These are phyloP conservation scores for Calameuta filiformis DNA, from an alignment of 2,888 invertebrate genomes.

Conservation along the genomic window DNA sequence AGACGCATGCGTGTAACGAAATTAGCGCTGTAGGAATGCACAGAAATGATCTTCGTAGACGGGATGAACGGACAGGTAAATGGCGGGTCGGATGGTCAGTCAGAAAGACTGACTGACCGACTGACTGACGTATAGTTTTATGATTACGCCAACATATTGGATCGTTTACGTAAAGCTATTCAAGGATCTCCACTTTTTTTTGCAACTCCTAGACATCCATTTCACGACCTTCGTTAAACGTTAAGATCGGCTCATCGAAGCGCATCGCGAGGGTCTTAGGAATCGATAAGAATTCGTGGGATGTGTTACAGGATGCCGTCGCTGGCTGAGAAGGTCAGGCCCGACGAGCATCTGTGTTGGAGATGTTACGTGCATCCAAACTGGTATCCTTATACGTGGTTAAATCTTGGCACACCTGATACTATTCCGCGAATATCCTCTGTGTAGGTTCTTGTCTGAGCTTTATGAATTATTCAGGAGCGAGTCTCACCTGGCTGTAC, in stretches of 20 bases:
- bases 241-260: neutral
- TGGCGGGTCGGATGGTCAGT: neutral
- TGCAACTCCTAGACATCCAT: neutral
- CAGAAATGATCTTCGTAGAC: neutral
- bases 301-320: neutral
- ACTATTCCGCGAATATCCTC: neutral
- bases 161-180: conserved; percentile 1
- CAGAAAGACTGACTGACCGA: neutral
- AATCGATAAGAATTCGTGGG: neutral
- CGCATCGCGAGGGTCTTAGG: neutral
- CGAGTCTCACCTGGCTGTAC: neutral
- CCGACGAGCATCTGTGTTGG: neutral
- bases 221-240: neutral
- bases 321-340: neutral
- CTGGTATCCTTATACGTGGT: neutral
- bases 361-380: neutral
- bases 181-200: conserved; percentile 37
- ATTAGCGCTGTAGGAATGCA: neutral
- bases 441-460: neutral
- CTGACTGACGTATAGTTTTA: neutral
- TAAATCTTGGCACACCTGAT: neutral
- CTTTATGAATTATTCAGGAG: neutral
- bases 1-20: neutral
- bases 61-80: neutral
- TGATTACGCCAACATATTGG: neutral